Evolutionary conservation across 1,140 invertebrate genomes (phyloP).

Genomic region (Druon quercuslanigerum): DNA sequence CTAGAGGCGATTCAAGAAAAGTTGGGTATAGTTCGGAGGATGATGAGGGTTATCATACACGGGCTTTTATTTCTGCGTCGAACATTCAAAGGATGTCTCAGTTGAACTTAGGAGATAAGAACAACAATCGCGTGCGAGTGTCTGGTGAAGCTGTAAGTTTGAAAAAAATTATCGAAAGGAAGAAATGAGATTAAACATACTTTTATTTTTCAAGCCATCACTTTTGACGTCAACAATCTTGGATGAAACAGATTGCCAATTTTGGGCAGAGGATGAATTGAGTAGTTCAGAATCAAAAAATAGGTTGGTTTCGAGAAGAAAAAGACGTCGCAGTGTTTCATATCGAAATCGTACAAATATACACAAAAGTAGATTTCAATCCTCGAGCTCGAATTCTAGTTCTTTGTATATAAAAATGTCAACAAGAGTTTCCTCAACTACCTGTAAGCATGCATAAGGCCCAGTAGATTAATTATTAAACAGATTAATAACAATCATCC

Average conservation of each 20-base stretch:
- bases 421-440: neutral
- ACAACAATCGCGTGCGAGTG: conserved; percentile 24
- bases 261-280: conserved; percentile 65
- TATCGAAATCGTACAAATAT: conserved; percentile 55
- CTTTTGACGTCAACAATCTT: conserved; percentile 37
- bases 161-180: conserved; percentile 2
- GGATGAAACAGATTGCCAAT: conserved; percentile 59
- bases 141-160: conserved; percentile 52
- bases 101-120: conserved; percentile 40
- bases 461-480: neutral
- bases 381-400: neutral
- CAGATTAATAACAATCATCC: neutral
- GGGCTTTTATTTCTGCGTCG: conserved; percentile 23
- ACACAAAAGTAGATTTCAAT: conserved; percentile 42
- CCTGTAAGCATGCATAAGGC: neutral
- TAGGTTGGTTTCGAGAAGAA: conserved; percentile 44
- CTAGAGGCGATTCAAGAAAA: conserved; percentile 52
- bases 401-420: neutral
- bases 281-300: conserved; percentile 57
- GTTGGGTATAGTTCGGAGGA: conserved; percentile 54
- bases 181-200: conserved; percentile 4
- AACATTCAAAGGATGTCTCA: conserved; percentile 35
- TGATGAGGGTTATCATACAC: conserved; percentile 55
- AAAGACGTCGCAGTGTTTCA: conserved; percentile 55
- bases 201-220: conserved; percentile 43